Evolutionary conservation across 2,113 vertebrate species (phyloP), one percentile per base, ranked within the genome.

Genomic region (Peromyscus polionotus): DNA sequence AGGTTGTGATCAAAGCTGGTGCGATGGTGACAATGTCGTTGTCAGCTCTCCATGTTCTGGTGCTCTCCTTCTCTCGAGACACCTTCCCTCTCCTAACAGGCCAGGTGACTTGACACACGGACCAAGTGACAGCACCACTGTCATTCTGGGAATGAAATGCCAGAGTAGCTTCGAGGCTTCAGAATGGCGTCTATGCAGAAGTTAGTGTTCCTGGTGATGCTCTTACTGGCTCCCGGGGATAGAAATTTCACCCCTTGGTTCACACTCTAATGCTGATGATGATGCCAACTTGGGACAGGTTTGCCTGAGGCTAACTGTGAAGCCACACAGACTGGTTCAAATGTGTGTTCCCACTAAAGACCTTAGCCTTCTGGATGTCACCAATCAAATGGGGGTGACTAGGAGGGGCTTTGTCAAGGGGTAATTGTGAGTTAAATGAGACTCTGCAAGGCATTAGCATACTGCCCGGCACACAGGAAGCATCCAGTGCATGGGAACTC

Each of bases 401-500:
- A 8, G 57, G 42, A 39, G 57, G 54, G 22, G 28, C 36, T 54
- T 51, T 51, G 45, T 28, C 26, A 3, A 59, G 70, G 75, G 45
- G 12, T 7, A 24, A 20, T 9, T 65, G 33, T 31, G 31, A 48
- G 36, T 77, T 14, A 39, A 80, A 11, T 31, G 76, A 42, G 45
- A 17, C 16, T 2, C 2, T 33, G 31, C 59, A 31, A 80, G 61
- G 24, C 33, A 5, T 63, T 70, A 31, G 90, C 39, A 0, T 0
- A 3, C n/a, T 14, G 54, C 26, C 1, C 28, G 17, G 59, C 19
- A 28, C 57, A 7, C 2, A 20, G 2, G 19, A 1, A 84, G 76
- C 33, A 3, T 42, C 36, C 6, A 1, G 6, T 24, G 5, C 67
- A 0, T 1, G 45, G 68, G 22, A 31, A 28, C 45, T 84, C 9